Evolutionary conservation across 1,140 invertebrate species (phyloP), one percentile per base, ranked within the genome.

Genomic region (Pinna nobilis): DNA sequence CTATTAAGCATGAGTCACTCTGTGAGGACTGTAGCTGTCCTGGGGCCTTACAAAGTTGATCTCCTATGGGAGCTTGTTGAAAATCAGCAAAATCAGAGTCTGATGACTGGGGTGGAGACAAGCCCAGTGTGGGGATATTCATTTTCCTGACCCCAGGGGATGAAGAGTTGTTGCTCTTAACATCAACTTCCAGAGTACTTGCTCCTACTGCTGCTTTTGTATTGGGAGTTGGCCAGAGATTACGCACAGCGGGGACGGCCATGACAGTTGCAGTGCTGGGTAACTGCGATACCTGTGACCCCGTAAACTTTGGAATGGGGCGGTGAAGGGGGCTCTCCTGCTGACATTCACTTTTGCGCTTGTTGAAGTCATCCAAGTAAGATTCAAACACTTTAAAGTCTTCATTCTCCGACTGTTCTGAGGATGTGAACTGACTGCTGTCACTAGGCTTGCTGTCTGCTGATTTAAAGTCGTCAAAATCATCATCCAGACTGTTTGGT

Each of bases 391-490:
- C 79, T 35, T 79, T 81, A 53, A 87, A 84, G 57, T 87, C 85
- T 53, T 87, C 85, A 35, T 80, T 82, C 65, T 87, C 85, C n/a
- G 84, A 86, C 50, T 84, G 84, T 59, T 86, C 84, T 1, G 84
- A 85, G 25, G 84, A 84, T 47, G 80, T 83, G 30, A 86, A 81
- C 70, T 85, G 83, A 73, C 86, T 79, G 60, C 82, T 84, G 60
- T 86, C 84, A 41, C 80, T 81, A 2, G 77, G 77, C 65, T 80
- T 82, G 30, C 77, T 76, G 55, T 75, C 76, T 41, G 91, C 91
- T 73, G 91, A 91, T 78, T 92, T 91, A 75, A 92, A 92, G 60
- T 92, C 92, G 13, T 90, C 90, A 84, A 92, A 93, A 28, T 92
- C 92, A 64, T 88, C 86, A 53, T 83, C 84, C 39, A 82, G 65